Base-by-base conservation (phyloP, 2,113 vertebrate species). In the Lethenteron camtschaticum region DNA sequence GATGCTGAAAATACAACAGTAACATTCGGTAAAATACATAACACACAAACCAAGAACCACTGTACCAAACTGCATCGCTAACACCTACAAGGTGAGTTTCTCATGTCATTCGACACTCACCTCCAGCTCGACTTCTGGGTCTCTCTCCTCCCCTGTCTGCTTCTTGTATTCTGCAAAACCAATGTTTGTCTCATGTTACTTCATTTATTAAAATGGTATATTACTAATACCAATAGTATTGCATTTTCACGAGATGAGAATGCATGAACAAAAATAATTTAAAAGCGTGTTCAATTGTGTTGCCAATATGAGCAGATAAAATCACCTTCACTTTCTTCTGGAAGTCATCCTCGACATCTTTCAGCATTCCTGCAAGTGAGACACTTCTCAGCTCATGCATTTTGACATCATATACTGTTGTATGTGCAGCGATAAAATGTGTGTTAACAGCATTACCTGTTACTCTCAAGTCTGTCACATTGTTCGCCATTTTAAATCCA, bases 401-500 rank as follows among this genome's bases (percentile, higher is more conserved):
- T 66, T 66, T 2, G n/a, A 66, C 63, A 16, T 66, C 10, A 66
- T 66, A 16, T 16, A 66, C 63, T 66, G 63, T 20, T 11, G n/a
- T 66, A 16, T 16, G 8, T 11, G 9, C 8, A 66, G n/a, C 9
- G 20, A 66, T 20, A 18, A 14, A 63, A 63, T 63, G 71, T 12
- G 73, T 68, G 69, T 18, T 14, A 70, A 74, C 72, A 74, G 73
- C n/a, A 58, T 70, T 83, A 97, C 94, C 94, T 82, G 94, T 99
- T 75, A 97, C 94, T 76, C 94, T 84, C 76, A 99, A 82, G 80
- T 97, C 94, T 72, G 94, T 95, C 69, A 99, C 90, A 72, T 82
- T 96, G 78, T 95, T 96, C 68, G 90, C 94, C 94, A 99, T 99
- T 80, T 96, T 99, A 82, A 97, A 99, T 73, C 94, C 92, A 0